Conservation (phyloP, 1,140 invertebrate genomes). For the Rhopalosiphum padi region DNA sequence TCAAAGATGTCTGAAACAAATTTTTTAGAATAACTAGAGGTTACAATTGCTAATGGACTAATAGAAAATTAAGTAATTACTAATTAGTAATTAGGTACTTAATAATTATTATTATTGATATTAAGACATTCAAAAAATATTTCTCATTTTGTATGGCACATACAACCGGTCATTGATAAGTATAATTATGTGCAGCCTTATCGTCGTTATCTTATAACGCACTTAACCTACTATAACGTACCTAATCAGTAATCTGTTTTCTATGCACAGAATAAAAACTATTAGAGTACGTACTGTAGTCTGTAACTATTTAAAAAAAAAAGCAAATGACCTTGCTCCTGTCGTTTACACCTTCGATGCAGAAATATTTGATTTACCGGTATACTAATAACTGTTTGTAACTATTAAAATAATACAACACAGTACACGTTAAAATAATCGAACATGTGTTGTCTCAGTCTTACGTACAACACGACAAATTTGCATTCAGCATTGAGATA, state of each 20-base stretch:
- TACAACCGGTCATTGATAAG: background rate
- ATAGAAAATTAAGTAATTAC: no score
- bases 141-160: background rate
- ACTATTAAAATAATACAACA: no score
- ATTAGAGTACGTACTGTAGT: background rate
- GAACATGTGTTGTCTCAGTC: no score
- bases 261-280: no score
- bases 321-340: background rate
- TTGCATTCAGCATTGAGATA: no score
- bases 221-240: background rate
- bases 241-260: no score
- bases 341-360: background rate
- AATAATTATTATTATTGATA: no score
- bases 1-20: background rate
- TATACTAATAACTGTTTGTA: no score
- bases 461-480: no score
- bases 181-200: background rate
- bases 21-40: background rate
- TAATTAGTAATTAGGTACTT: no score
- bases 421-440: no score
- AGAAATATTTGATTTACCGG: background rate
- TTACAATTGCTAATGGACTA: background rate
- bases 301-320: background rate
- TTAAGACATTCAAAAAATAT: background rate
- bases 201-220: background rate